Conservation (phyloP, 2,888 invertebrate species). For the Limnephilus rhombicus region DNA sequence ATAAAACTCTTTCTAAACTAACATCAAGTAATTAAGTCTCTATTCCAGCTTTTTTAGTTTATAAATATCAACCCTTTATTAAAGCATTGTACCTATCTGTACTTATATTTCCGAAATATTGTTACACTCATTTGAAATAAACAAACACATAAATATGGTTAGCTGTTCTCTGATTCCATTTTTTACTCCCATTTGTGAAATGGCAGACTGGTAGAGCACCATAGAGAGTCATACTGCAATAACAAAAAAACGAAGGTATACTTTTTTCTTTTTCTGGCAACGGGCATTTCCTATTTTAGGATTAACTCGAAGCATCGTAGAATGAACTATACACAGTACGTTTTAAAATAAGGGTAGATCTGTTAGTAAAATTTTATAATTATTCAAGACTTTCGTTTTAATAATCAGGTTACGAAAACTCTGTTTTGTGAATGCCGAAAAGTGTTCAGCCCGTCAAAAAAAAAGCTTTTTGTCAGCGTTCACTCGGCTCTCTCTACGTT, state of each 20-base stretch:
- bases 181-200: not conserved
- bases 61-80: too few relatives aligned
- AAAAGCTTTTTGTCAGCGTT: not conserved
- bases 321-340: not conserved
- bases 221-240: not conserved
- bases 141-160: too few relatives aligned
- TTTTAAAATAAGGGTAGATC: not conserved
- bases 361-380: not conserved
- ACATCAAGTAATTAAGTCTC: too few relatives aligned
- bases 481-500: not conserved
- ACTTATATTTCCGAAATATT: too few relatives aligned
- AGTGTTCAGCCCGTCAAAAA: not conserved
- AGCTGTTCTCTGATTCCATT: too few relatives aligned
- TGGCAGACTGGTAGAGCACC: not conserved
- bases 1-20: too few relatives aligned
- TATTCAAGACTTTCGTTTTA: not conserved
- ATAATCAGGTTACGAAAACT: not conserved
- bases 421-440: not conserved
- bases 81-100: too few relatives aligned
- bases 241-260: not conserved
- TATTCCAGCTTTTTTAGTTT: too few relatives aligned
- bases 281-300: not conserved
- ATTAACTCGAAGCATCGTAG: not conserved
- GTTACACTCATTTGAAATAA: too few relatives aligned
- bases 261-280: not conserved